Evolutionary conservation across 2,797 vertebrate species (phyloP).

Genomic region (Uromys caudimaculatus): DNA sequence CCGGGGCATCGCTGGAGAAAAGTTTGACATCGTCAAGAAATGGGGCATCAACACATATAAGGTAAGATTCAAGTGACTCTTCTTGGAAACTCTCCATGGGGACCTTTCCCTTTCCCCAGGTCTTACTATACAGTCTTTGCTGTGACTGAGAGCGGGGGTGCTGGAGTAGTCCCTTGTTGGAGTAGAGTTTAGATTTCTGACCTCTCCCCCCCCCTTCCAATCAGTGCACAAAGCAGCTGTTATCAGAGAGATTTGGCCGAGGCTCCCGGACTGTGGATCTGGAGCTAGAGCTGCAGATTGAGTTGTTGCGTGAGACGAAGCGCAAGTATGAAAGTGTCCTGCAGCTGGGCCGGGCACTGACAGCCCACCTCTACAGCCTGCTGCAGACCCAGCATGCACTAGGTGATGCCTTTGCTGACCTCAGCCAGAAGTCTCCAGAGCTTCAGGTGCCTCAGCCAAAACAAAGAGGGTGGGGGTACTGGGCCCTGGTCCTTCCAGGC

Average conservation of each 20-base stretch:
- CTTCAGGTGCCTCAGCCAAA: constrained; percentile 91
- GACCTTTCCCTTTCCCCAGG: constrained; percentile 16
- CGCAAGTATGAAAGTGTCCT: constrained; percentile 95
- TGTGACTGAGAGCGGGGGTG: constrained; percentile 43
- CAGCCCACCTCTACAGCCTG: constrained; percentile 94
- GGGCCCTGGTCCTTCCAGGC: constrained; percentile 67
- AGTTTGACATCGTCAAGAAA: constrained; percentile 97
- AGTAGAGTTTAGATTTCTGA: constrained; percentile 64
- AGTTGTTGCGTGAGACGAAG: constrained; percentile 96
- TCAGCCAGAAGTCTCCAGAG: constrained; percentile 99
- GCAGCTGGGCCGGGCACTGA: constrained; percentile 93
- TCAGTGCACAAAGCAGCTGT: constrained; percentile 97
- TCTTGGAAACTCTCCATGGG: not conserved
- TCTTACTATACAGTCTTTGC: constrained; percentile 22
- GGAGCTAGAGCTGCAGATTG: constrained; percentile 98
- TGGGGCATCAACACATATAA: constrained; percentile 99
- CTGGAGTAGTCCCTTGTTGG: constrained; percentile 38
- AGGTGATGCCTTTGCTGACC: constrained; percentile 96
- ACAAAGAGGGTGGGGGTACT: constrained; percentile 61
- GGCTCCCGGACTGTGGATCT: constrained; percentile 96
- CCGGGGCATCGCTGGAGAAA: constrained; percentile 96
- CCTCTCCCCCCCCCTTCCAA: constrained; percentile 41
- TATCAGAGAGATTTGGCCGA: constrained; percentile 95
- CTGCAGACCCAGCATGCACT: constrained; percentile 97
- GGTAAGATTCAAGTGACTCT: constrained; percentile 87